Conservation (phyloP, 2,113 vertebrate species). For the Platichthys stellatus region DNA sequence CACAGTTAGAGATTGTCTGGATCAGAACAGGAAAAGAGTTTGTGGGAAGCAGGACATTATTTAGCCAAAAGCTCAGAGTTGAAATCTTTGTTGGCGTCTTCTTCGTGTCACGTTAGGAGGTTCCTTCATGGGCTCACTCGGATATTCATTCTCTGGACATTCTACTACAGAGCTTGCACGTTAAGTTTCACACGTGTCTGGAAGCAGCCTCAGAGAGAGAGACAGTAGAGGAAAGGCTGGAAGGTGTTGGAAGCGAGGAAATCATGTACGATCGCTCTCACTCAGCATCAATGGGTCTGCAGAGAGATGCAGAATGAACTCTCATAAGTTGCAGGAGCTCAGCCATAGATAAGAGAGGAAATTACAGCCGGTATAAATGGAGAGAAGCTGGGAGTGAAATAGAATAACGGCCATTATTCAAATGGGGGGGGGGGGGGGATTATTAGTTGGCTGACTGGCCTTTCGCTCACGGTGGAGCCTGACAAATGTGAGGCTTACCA, state of each 20-base stretch:
- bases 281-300: constrained; percentile 54
- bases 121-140: no score
- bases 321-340: constrained; percentile 57
- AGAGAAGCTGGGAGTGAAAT: constrained; percentile 61
- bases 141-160: no score
- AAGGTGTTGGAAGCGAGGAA: constrained; percentile 1
- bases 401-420: constrained; percentile 71
- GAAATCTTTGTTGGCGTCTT: no score
- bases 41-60: no score
- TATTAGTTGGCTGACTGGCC: constrained; percentile 72
- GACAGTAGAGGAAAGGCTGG: constrained; percentile 5
- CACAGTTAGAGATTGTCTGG: no score
- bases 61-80: no score
- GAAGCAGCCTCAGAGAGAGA: neutral
- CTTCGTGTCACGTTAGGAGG: no score
- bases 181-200: neutral
- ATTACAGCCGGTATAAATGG: constrained; percentile 70
- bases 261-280: constrained; percentile 51
- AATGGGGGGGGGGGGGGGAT: constrained; percentile 53
- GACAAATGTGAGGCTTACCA: constrained; percentile 37
- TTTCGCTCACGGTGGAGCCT: constrained; percentile 49
- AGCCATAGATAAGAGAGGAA: constrained; percentile 60
- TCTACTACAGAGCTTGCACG: no score
- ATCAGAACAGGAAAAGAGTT: no score
- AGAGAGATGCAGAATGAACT: constrained; percentile 65